Conservation (phyloP, 2,797 vertebrate species). For the Microchirus variegatus region DNA sequence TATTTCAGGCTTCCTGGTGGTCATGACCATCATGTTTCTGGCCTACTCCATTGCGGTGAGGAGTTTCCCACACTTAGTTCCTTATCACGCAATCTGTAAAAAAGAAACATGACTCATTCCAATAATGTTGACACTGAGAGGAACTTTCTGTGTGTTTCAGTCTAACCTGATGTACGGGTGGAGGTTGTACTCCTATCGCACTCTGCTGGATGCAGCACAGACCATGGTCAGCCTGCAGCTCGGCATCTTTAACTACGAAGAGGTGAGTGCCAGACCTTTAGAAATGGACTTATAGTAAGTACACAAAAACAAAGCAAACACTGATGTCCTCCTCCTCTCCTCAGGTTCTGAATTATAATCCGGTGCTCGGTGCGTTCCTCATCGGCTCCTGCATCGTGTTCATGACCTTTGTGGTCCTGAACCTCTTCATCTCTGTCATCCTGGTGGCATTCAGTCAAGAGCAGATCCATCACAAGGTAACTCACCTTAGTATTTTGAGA, state of each 20-base stretch:
- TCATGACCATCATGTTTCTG: slow-evolving; percentile 92
- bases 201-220: slow-evolving; percentile 87
- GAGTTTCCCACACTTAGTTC: slow-evolving; percentile 59
- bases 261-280: slow-evolving; percentile 78
- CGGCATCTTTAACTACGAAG: slow-evolving; percentile 96
- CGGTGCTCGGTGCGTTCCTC: slow-evolving; percentile 90
- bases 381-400: slow-evolving; percentile 96
- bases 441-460: slow-evolving; percentile 95
- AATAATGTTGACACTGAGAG: slow-evolving; percentile 18
- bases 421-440: slow-evolving; percentile 97
- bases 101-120: background rate
- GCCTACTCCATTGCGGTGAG: slow-evolving; percentile 93
- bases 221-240: slow-evolving; percentile 94
- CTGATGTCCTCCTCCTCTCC: slow-evolving; percentile 12
- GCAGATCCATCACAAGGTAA: slow-evolving; percentile 90
- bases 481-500: no score
- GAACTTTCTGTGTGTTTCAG: slow-evolving; percentile 68
- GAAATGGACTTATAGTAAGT: background rate
- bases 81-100: slow-evolving; percentile 12
- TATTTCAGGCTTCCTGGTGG: slow-evolving; percentile 91
- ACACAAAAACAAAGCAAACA: background rate
- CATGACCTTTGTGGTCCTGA: slow-evolving; percentile 96
- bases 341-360: slow-evolving; percentile 93
- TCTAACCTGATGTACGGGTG: slow-evolving; percentile 94
- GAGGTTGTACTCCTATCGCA: slow-evolving; percentile 93